phyloP scores from a whole-genome alignment of 2,888 invertebrate genomes.

The Sinhomidia bicolor region DNA sequence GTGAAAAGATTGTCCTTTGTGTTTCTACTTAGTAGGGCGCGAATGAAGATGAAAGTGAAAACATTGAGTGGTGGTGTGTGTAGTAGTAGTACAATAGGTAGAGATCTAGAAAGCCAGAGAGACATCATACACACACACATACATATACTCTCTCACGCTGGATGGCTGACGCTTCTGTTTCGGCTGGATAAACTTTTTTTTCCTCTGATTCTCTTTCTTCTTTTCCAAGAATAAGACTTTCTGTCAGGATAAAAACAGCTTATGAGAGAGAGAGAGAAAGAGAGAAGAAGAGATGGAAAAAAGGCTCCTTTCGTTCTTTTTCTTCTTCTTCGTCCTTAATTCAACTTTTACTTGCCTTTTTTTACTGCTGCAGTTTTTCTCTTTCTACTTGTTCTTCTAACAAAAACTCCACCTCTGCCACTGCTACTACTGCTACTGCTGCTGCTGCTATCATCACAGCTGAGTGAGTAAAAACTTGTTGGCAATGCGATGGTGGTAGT shows the following conservation, averaged over 20 bases:
- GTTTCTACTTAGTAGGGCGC: neutral
- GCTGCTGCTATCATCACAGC: conserved; percentile 16
- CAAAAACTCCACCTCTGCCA: neutral
- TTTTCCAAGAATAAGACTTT: conserved; percentile 9
- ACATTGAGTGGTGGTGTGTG: neutral
- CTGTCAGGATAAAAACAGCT: conserved; percentile 38
- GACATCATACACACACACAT: neutral
- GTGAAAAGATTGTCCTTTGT: conserved; percentile 26
- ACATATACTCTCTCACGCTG: conserved; percentile 2
- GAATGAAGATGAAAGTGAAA: conserved; percentile 39
- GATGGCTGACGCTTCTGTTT: conserved; percentile 22
- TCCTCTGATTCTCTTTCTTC: neutral
- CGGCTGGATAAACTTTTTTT: conserved; percentile 42
- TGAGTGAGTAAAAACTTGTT: conserved; percentile 24
- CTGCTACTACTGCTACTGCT: neutral
- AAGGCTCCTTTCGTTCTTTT: neutral
- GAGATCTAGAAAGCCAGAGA: no score
- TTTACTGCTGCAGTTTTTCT: neutral
- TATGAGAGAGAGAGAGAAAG: neutral
- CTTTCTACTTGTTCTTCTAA: neutral
- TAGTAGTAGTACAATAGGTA: no score
- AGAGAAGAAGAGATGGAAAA: neutral
- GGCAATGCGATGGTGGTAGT: conserved; percentile 26
- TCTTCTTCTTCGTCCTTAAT: conserved; percentile 45
- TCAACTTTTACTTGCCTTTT: conserved; percentile 49